phyloP scores from a whole-genome alignment of 2,797 vertebrate species.

The Harpagifer antarcticus region DNA sequence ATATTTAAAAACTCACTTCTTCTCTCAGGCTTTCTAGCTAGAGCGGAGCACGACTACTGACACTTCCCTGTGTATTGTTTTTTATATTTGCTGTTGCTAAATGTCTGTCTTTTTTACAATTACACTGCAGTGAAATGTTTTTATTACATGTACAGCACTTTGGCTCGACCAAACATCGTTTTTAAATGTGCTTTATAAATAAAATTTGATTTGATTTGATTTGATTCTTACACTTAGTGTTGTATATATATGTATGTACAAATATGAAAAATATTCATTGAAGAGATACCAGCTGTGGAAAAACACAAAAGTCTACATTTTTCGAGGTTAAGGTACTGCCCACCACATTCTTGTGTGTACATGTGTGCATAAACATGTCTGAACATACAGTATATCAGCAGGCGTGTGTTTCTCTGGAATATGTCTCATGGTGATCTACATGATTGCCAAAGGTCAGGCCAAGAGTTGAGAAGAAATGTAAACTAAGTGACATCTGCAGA shows the following conservation, averaged over 20 bases:
- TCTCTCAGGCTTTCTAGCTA: too few species aligned
- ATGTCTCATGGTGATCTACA: constrained; percentile 26
- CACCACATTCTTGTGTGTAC: constrained; percentile 4
- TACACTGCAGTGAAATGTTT: too few species aligned
- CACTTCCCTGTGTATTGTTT: too few species aligned
- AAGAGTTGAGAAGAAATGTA: constrained; percentile 45
- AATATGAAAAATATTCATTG: background rate
- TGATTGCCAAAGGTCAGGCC: constrained; percentile 17
- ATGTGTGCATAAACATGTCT: background rate
- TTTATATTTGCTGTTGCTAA: too few species aligned
- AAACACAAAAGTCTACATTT: constrained; percentile 1
- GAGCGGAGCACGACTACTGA: too few species aligned
- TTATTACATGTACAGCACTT: too few species aligned
- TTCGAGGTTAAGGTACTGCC: constrained; percentile 9
- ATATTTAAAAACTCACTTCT: too few species aligned
- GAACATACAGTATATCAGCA: constrained; percentile 7
- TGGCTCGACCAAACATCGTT: too few species aligned
- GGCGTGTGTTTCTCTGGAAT: constrained; percentile 36
- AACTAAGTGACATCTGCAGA: constrained; percentile 57
- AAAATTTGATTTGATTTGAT: too few species aligned
- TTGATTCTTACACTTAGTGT: background rate
- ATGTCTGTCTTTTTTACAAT: too few species aligned
- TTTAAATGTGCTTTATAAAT: too few species aligned
- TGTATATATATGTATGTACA: background rate
- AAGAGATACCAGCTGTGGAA: background rate